phyloP scores from a whole-genome alignment of 1,140 invertebrate genomes.

The Heliconius himera region DNA sequence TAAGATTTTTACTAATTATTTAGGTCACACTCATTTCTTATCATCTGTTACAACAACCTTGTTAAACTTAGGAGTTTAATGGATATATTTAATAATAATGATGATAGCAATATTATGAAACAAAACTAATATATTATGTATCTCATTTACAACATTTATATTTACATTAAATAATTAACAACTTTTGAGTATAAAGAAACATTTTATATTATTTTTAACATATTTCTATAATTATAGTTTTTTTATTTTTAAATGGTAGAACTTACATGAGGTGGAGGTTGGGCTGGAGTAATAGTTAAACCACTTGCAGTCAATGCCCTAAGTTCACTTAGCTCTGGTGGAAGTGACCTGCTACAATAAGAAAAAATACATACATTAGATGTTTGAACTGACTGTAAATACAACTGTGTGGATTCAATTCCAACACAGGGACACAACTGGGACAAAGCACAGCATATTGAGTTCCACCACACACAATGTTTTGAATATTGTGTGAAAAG shows the following conservation, averaged over 20 bases:
- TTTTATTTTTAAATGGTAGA: not conserved
- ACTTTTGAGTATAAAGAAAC: not conserved
- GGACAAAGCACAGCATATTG: too few species aligned
- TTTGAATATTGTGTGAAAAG: too few species aligned
- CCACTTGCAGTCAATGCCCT: constrained; percentile 78
- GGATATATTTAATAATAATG: not conserved
- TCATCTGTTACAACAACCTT: not conserved
- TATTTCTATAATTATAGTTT: not conserved
- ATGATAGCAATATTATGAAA: not conserved
- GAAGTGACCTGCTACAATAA: constrained; percentile 65
- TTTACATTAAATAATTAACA: too few species aligned
- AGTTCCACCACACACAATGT: too few species aligned
- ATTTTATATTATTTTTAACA: not conserved
- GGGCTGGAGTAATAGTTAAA: constrained; percentile 80
- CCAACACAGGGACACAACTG: not conserved
- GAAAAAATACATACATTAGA: not conserved
- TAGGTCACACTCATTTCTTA: constrained; percentile 3
- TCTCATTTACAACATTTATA: too few species aligned
- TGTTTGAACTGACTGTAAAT: not conserved
- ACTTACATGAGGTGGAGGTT: constrained; percentile 79
- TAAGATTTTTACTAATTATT: not conserved
- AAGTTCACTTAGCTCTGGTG: constrained; percentile 78
- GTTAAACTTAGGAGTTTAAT: not conserved
- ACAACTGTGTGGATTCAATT: too few species aligned
- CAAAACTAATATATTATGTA: too few species aligned